Percentiles rank a stretch among this genome's conserved stretches.
These are phyloP conservation scores for Lanistes nyassanus DNA, from an alignment of 1,140 invertebrate species.

Conservation along the genomic window DNA sequence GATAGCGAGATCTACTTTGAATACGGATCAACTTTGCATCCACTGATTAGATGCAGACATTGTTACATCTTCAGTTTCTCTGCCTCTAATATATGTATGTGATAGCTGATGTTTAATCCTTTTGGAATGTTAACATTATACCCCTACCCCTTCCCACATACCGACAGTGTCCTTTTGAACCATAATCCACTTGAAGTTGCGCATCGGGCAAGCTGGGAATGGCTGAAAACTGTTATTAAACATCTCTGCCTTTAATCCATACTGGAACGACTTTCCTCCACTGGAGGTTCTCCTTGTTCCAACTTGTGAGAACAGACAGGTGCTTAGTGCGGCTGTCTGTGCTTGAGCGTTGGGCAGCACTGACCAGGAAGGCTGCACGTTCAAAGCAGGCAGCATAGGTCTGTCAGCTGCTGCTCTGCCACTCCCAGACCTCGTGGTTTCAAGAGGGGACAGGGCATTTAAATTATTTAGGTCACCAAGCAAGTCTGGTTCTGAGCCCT, in stretches of 20 bases:
- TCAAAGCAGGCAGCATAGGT: slow-evolving; percentile 1
- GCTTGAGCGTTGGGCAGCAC: neutral
- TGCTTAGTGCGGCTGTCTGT: too few relatives aligned
- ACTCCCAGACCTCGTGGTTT: neutral
- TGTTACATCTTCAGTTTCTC: too few relatives aligned
- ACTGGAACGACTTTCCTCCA: slow-evolving; percentile 16
- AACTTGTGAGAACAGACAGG: neutral
- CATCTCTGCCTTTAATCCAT: neutral
- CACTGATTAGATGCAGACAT: too few relatives aligned
- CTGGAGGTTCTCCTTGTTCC: neutral
- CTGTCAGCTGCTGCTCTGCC: neutral
- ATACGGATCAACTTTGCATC: too few relatives aligned
- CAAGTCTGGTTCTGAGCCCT: slow-evolving; percentile 14
- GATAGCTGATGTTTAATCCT: too few relatives aligned
- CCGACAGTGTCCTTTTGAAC: slow-evolving; percentile 35
- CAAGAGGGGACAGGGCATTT: slow-evolving; percentile 6
- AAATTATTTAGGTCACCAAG: slow-evolving; percentile 15
- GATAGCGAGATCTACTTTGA: too few relatives aligned
- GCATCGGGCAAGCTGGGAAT: slow-evolving; percentile 37
- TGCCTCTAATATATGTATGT: too few relatives aligned
- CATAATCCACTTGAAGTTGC: slow-evolving; percentile 45
- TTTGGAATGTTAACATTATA: too few relatives aligned
- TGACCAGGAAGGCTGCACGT: slow-evolving; percentile 2
- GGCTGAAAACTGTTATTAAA: slow-evolving; percentile 9
- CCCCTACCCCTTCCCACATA: too few relatives aligned